Base-by-base conservation (phyloP, 1,140 invertebrate genomes). In the Agraylea sexmaculata region DNA sequence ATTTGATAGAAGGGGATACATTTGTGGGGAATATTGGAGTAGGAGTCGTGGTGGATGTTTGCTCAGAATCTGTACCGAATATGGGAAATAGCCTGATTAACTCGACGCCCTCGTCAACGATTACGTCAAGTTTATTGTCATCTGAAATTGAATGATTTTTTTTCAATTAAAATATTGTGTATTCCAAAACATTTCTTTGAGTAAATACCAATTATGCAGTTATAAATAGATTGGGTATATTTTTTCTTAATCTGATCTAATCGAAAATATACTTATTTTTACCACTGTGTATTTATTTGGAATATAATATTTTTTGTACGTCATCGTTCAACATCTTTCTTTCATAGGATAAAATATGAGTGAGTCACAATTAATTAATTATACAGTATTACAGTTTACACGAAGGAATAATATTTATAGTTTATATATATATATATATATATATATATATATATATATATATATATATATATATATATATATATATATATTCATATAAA, bases 1-100 rank as follows among this genome's bases (percentile, higher is more conserved):
- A 68, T 49, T 68, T 64, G 10, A 68, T 60, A 43, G 65, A 64
- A 1, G 61, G 65, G 22, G 57, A 54, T 15, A 68, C 51, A 23
- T 65, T 61, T n/a, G 52, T 56, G 4, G 65, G 65, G 43, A 59
- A 68, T 5, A 68, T 53, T 5, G 64, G 65, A 17, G 53, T 53
- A 25, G 57, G 40, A 7, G 60, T 58, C n/a, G 59, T 34, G 0
- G 37, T 37, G n/a, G 30, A 49, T 53, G 57, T 44, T 42, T 56
- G 48, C 54, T 55, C 21, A 52, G 50, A 15, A 25, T 31, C 33
- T 8, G 32, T 10, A 11, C 37, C 42, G 3, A 34, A 43, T 0
- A 22, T 17, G 13, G 43, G 40, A 11, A 42, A 15, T 10, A 49
- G 25, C 17, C 43, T 30, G 4, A 45, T 37, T 22, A 49, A 46